phyloP scores from a whole-genome alignment of 2,797 vertebrate species.

The Xyrichtys novacula region DNA sequence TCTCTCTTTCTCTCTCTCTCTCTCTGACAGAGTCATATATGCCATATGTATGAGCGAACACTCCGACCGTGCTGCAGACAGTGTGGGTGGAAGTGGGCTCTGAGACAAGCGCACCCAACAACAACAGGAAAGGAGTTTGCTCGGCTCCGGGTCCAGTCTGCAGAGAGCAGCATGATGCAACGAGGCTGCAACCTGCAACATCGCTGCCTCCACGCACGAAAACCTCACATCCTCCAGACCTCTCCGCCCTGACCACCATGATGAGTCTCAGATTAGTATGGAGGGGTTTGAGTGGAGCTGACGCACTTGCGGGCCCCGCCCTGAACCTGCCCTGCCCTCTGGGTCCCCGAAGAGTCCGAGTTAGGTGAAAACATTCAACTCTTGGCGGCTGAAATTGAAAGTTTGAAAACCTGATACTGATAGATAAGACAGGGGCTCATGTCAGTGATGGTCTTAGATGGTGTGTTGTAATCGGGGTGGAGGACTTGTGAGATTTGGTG shows the following conservation, averaged over 20 bases:
- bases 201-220: constrained; percentile 22
- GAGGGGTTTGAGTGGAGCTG: constrained; percentile 3
- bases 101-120: constrained; percentile 68
- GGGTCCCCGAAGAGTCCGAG: background rate
- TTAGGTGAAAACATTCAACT: background rate
- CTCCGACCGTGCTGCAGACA: constrained; percentile 55
- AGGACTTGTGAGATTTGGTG: constrained; percentile 17
- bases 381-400: constrained; percentile 9
- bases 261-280: constrained; percentile 2
- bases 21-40: background rate
- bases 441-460: background rate
- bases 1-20: background rate
- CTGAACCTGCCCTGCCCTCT: constrained; percentile 4
- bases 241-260: constrained; percentile 1
- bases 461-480: constrained; percentile 26
- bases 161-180: constrained; percentile 74
- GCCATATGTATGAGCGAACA: constrained; percentile 36
- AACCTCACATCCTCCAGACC: constrained; percentile 20
- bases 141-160: constrained; percentile 56
- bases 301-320: constrained; percentile 6
- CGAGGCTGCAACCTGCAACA: constrained; percentile 64
- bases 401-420: background rate
- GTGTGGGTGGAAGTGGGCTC: constrained; percentile 65
- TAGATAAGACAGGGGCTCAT: constrained; percentile 15
- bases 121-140: constrained; percentile 69